Percentiles rank a stretch among this genome's conserved stretches.
These are phyloP conservation scores for Branchinecta lindahli DNA, from an alignment of 1,140 invertebrate species.

Conservation along the genomic window DNA sequence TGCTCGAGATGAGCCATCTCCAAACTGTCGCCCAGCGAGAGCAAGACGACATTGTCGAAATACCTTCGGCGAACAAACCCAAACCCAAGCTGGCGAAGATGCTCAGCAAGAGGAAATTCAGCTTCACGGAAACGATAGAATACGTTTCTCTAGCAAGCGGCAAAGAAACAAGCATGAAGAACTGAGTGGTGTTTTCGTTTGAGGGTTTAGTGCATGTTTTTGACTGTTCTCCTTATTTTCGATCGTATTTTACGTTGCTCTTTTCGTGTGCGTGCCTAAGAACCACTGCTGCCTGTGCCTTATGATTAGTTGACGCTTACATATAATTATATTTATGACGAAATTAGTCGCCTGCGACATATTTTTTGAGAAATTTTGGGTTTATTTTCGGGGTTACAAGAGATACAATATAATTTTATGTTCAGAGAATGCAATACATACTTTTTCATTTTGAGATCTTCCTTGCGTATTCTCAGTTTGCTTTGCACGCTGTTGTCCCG, in stretches of 20 bases:
- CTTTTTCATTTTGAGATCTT: no score
- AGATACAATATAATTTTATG: no score
- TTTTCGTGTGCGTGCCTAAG: not conserved
- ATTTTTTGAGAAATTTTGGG: no score
- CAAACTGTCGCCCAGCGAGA: slow-evolving; percentile 25
- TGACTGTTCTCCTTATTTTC: slow-evolving; percentile 10
- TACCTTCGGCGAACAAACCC: slow-evolving; percentile 2
- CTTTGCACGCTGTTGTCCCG: no score
- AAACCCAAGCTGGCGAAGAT: slow-evolving; percentile 17
- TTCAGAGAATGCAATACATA: no score
- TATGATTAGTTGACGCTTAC: no score
- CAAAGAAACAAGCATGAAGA: slow-evolving; percentile 17
- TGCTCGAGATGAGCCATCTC: slow-evolving; percentile 16
- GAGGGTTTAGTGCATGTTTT: not conserved
- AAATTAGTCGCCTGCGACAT: no score
- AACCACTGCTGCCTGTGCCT: no score
- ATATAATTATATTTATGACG: no score
- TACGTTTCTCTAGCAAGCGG: slow-evolving; percentile 17
- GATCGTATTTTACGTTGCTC: slow-evolving; percentile 1
- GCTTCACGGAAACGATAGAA: slow-evolving; percentile 21
- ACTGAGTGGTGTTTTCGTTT: slow-evolving; percentile 10
- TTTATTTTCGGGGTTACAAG: no score
- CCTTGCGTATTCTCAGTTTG: no score
- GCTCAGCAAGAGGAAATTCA: slow-evolving; percentile 20
- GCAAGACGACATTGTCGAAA: slow-evolving; percentile 22